These are phyloP conservation scores for Crocuta crocuta DNA, from an alignment of 2,113 vertebrate species.

Conservation along the genomic window DNA sequence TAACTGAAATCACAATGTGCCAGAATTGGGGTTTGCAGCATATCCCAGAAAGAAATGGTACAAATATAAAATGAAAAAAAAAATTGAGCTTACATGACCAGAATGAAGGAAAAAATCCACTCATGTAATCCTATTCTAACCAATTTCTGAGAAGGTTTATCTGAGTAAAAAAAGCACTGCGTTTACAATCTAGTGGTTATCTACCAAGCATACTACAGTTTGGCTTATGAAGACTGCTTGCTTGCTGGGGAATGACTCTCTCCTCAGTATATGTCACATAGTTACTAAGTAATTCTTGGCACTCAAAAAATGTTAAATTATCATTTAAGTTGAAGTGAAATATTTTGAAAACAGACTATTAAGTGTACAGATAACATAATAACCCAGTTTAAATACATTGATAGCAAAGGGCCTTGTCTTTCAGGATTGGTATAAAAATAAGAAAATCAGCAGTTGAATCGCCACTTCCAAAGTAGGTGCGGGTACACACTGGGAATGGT, in stretches of 20 bases:
- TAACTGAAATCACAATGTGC: slow-evolving; percentile 62
- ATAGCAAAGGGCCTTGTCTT: slow-evolving; percentile 41
- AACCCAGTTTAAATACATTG: slow-evolving; percentile 60
- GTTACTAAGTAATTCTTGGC: slow-evolving; percentile 68
- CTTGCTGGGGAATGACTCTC: slow-evolving; percentile 12
- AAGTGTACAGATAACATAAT: slow-evolving; percentile 42
- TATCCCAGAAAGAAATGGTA: slow-evolving; percentile 40
- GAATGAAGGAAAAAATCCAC: background rate
- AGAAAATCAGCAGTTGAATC: slow-evolving; percentile 39
- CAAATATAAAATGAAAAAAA: slow-evolving; percentile 33
- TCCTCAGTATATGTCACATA: slow-evolving; percentile 8
- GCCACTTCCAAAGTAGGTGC: slow-evolving; percentile 46
- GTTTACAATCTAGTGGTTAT: background rate
- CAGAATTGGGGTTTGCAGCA: slow-evolving; percentile 56
- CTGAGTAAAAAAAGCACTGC: background rate
- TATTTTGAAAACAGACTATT: slow-evolving; percentile 50
- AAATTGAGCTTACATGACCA: slow-evolving; percentile 3
- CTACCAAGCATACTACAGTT: background rate
- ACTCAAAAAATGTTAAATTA: slow-evolving; percentile 62
- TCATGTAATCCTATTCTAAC: background rate
- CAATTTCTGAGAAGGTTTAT: background rate
- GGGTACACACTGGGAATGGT: slow-evolving; percentile 56
- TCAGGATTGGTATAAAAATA: slow-evolving; percentile 40
- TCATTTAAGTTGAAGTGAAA: slow-evolving; percentile 54
- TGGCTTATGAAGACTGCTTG: slow-evolving; percentile 37